A percentile compares a stretch with the other conserved stretches of the same genome.
These are phyloP conservation scores for Conomelus anceps DNA, from an alignment of 2,888 invertebrate genomes.

Conservation along the genomic window DNA sequence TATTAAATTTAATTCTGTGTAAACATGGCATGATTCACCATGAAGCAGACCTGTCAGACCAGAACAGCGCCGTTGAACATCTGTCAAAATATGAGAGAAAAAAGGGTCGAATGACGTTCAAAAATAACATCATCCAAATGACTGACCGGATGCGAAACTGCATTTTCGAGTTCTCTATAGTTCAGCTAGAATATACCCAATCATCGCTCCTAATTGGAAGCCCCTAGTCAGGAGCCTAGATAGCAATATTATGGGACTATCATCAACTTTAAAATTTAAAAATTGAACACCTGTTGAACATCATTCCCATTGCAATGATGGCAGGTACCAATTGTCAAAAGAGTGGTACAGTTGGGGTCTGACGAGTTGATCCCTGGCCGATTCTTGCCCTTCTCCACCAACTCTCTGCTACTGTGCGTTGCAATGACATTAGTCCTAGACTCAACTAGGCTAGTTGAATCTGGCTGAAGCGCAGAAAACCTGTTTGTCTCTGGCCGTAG, in stretches of 20 bases:
- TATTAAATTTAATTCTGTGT: neutral
- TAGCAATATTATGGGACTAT: neutral
- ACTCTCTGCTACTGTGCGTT: no score
- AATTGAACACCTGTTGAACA: neutral
- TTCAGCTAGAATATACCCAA: no score
- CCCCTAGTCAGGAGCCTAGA: neutral
- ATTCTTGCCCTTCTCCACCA: no score
- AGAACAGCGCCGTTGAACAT: neutral
- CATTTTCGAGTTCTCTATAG: neutral
- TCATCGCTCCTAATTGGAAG: neutral
- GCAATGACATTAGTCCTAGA: no score
- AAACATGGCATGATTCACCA: neutral
- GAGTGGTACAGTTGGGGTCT: neutral
- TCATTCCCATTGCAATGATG: neutral
- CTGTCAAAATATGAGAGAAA: neutral
- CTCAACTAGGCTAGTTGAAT: no score
- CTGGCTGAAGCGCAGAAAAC: no score
- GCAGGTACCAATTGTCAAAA: no score
- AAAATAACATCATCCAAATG: neutral
- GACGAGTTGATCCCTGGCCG: neutral
- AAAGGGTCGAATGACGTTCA: neutral
- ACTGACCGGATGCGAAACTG: neutral
- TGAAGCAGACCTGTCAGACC: neutral
- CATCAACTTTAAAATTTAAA: neutral
- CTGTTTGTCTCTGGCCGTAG: no score